A percentile compares a stretch with the other conserved stretches of the same genome.
These are phyloP conservation scores for Eueremaeus valkanovi DNA, from an alignment of 2,888 invertebrate genomes.

Conservation along the genomic window DNA sequence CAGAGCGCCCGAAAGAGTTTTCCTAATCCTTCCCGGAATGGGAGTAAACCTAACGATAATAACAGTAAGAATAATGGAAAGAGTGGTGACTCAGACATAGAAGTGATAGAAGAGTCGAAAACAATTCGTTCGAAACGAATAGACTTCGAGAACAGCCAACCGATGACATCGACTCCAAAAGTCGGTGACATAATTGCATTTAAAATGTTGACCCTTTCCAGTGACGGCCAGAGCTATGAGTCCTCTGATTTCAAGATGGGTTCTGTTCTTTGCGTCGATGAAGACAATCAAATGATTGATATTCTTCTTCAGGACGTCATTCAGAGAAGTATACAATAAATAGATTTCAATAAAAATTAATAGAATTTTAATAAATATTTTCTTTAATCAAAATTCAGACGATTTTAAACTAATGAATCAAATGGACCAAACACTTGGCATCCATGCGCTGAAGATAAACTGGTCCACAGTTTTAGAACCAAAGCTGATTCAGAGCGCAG, in stretches of 20 bases:
- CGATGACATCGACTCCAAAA: background rate
- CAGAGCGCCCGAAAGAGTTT: constrained; percentile 27
- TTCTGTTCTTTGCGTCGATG: background rate
- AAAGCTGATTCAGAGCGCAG: background rate
- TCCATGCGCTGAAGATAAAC: background rate
- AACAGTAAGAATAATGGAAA: background rate
- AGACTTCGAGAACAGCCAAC: background rate
- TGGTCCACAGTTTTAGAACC: constrained; percentile 25
- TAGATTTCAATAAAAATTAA: too few species aligned
- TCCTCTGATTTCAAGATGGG: background rate
- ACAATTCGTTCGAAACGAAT: background rate
- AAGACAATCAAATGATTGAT: constrained; percentile 10
- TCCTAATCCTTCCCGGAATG: background rate
- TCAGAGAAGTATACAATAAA: background rate
- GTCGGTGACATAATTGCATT: constrained; percentile 15
- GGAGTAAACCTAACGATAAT: background rate
- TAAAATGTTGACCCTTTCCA: constrained; percentile 8
- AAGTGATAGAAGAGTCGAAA: background rate
- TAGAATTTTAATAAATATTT: too few species aligned
- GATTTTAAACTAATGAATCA: background rate
- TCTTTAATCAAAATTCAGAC: background rate
- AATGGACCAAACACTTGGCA: background rate
- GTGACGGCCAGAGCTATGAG: background rate
- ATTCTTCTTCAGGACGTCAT: background rate
- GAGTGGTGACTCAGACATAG: background rate